Evolutionary conservation across 2,888 invertebrate genomes (phyloP), one percentile per base, ranked within the genome.

Genomic region (Eubasilissa splendida): DNA sequence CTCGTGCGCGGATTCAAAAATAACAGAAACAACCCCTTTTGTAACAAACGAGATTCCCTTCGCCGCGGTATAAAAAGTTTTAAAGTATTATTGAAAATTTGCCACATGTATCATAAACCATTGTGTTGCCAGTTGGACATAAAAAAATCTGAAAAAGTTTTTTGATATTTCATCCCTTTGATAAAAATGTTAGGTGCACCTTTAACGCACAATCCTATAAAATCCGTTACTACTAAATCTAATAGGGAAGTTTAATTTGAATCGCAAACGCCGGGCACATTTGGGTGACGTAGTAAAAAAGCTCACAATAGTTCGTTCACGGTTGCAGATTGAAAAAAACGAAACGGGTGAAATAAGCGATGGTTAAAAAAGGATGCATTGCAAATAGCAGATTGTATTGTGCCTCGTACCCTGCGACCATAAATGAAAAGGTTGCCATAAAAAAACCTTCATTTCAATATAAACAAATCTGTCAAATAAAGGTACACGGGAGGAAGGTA

Each of bases 61-160:
- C 74, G 77, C 75, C 73, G 79, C 70, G 68, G 65, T 22, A 81
- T 75, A 83, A 83, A 77, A 79, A 74, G 65, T 74, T 78, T 60
- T 65, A 74, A 76, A 81, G 71, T 56, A 83, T 74, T 77, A 81
- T 83, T 76, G 80, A 81, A 83, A 83, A 81, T 77, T 81, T 81
- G 83, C 83, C 83, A 83, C 83, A 83, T 83, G 83, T 83, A 83
- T 83, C 83, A 83, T 81, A 83, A 81, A 70, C 81, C 59, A 83
- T 83, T 83, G 83, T 83, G 63, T 60, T 60, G 14, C 33, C 14
- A 33, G 50, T 11, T 42, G 42, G 42, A 12, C 33, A 80, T 14
- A 70, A 9, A 76, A 76, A 76, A 76, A 76, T 52, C 14, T 5
- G 9, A 11, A 79, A 76, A 76, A 76, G 76, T 54, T 60, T 80